phyloP scores from a whole-genome alignment of 2,888 invertebrate species.

The Coelinius sp. region DNA sequence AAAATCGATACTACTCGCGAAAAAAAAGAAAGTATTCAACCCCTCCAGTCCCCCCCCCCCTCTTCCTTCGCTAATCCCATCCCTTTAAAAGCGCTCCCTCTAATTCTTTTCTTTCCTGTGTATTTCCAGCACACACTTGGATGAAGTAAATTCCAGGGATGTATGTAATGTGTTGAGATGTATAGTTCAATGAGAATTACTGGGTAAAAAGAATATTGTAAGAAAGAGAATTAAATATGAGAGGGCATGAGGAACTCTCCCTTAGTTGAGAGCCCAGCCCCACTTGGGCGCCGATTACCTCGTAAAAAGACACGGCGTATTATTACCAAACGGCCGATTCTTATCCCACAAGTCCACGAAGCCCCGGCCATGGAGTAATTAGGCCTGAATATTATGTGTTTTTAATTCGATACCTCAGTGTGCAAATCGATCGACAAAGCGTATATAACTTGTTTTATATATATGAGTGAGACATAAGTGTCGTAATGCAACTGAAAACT shows the following conservation, averaged over 20 bases:
- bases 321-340: constrained; percentile 33
- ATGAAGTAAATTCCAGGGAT: not conserved
- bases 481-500: constrained; percentile 46
- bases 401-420: constrained; percentile 37
- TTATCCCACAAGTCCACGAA: constrained; percentile 34
- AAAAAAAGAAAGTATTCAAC: constrained; percentile 58
- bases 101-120: not conserved
- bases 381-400: constrained; percentile 34
- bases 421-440: constrained; percentile 35
- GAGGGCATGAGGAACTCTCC: not conserved
- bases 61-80: constrained; percentile 27
- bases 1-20: constrained; percentile 62
- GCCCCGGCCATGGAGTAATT: constrained; percentile 27
- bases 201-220: not conserved
- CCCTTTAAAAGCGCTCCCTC: constrained; percentile 13
- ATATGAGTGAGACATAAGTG: constrained; percentile 40
- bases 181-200: not conserved
- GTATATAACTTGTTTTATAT: constrained; percentile 14
- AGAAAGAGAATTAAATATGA: not conserved
- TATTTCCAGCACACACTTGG: not conserved
- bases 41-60: constrained; percentile 54
- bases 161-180: not conserved
- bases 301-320: constrained; percentile 31
- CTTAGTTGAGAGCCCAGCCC: not conserved
- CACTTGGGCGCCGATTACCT: not conserved